phyloP scores from a whole-genome alignment of 2,797 vertebrate species.

The Zonotrichia albicollis region DNA sequence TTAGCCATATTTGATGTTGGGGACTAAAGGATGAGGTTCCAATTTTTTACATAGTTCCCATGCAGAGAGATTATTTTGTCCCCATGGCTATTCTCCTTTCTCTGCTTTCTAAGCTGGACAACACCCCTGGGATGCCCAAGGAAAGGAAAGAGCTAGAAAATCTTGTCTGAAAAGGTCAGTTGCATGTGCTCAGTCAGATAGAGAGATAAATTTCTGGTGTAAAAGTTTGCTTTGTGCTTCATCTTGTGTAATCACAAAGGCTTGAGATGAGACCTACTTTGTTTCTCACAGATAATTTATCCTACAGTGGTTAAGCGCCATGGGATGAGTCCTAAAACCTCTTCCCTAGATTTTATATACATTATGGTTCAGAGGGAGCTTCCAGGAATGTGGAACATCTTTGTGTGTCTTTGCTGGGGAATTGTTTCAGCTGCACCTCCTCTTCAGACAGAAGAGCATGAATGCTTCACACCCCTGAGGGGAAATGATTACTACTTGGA shows the following conservation, averaged over 20 bases:
- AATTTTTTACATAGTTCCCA: not conserved
- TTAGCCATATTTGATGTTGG: not conserved
- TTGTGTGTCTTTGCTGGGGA: not conserved
- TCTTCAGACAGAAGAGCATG: not conserved
- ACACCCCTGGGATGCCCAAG: not conserved
- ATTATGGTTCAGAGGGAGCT: not conserved
- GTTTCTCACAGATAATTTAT: slow-evolving; percentile 18
- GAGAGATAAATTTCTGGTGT: not conserved
- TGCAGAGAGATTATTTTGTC: not conserved
- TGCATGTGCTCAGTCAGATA: not conserved
- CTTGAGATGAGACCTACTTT: not conserved
- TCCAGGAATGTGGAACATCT: not conserved
- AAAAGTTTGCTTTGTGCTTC: not conserved
- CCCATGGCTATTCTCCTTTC: not conserved
- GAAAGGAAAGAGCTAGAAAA: not conserved
- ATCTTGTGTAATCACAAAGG: not conserved
- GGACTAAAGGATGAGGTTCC: not conserved
- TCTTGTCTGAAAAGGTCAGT: not conserved
- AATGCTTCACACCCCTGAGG: not conserved
- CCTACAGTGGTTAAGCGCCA: not conserved
- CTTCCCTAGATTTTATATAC: not conserved
- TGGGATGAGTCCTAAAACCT: not conserved
- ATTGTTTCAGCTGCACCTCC: not conserved
- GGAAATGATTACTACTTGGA: not conserved
- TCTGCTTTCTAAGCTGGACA: not conserved